phyloP scores from a whole-genome alignment of 1,140 invertebrate species.

The Berghia stephanieae region DNA sequence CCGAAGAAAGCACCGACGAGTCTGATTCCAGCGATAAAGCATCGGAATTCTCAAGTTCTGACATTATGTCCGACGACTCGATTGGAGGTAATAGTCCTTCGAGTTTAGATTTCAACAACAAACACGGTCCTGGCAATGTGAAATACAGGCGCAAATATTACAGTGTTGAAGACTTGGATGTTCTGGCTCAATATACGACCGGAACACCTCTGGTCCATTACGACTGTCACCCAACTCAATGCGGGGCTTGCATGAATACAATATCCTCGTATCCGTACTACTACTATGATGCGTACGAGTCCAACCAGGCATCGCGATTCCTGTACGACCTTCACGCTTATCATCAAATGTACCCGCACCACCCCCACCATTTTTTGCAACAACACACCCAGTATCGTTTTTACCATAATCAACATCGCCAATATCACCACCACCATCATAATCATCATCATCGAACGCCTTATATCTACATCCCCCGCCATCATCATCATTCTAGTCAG shows the following conservation, averaged over 20 bases:
- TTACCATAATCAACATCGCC: background rate
- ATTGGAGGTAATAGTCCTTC: too few species aligned
- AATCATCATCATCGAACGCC: background rate
- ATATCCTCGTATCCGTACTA: slow-evolving; percentile 46
- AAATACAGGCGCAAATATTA: too few species aligned
- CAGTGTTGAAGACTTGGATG: too few species aligned
- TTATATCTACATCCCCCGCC: too few species aligned
- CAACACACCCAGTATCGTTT: background rate
- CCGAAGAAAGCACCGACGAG: slow-evolving; percentile 41
- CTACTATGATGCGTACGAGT: slow-evolving; percentile 32
- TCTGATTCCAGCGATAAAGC: slow-evolving; percentile 54
- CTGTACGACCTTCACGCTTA: too few species aligned
- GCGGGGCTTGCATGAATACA: slow-evolving; percentile 55
- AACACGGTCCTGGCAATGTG: too few species aligned
- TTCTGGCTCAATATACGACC: slow-evolving; percentile 58
- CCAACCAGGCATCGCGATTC: slow-evolving; percentile 10
- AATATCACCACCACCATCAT: slow-evolving; percentile 8
- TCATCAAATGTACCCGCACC: too few species aligned
- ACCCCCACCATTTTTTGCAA: too few species aligned
- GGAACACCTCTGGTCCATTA: slow-evolving; percentile 60
- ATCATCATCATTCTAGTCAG: too few species aligned
- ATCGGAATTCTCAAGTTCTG: slow-evolving; percentile 56
- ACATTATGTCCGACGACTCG: slow-evolving; percentile 52
- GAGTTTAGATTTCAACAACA: too few species aligned
- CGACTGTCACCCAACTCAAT: slow-evolving; percentile 53